phyloP scores from a whole-genome alignment of 2,888 invertebrate genomes.

The Torymus texanus region DNA sequence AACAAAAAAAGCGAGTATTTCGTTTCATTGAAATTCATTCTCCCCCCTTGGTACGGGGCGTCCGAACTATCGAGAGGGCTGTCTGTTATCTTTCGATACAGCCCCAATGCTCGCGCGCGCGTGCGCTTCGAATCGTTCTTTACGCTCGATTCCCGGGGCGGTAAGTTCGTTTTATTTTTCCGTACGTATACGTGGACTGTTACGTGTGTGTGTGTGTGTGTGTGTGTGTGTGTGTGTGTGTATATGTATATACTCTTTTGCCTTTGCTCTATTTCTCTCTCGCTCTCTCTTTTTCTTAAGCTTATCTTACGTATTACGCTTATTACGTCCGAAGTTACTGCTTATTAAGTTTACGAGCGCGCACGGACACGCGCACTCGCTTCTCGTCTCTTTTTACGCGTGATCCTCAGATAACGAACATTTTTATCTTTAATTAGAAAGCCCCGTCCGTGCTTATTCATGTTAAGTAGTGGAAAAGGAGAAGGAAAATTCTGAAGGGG shows the following conservation, averaged over 20 bases:
- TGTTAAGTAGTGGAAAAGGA: not conserved
- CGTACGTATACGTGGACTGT: too few relatives aligned
- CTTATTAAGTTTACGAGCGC: not conserved
- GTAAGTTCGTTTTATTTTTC: constrained; percentile 6
- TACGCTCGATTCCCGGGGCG: constrained; percentile 3
- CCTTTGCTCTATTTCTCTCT: not conserved
- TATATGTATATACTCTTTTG: not conserved
- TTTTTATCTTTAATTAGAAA: constrained; percentile 2
- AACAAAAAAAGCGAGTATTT: not conserved
- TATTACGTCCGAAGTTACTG: not conserved
- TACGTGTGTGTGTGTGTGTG: too few relatives aligned
- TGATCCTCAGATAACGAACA: not conserved
- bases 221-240: too few relatives aligned
- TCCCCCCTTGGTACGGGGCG: not conserved
- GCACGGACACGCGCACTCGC: too few relatives aligned
- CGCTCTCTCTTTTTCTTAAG: not conserved
- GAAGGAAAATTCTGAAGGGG: not conserved
- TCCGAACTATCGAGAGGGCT: constrained; percentile 15
- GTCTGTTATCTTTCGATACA: constrained; percentile 33
- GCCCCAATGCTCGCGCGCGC: too few relatives aligned
- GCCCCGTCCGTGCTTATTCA: not conserved
- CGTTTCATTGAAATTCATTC: constrained; percentile 20
- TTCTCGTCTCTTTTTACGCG: not conserved
- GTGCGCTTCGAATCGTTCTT: not conserved
- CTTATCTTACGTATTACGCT: constrained; percentile 5